Conservation (phyloP, 2,888 invertebrate species). For the Ecdyonurus torrentis region DNA sequence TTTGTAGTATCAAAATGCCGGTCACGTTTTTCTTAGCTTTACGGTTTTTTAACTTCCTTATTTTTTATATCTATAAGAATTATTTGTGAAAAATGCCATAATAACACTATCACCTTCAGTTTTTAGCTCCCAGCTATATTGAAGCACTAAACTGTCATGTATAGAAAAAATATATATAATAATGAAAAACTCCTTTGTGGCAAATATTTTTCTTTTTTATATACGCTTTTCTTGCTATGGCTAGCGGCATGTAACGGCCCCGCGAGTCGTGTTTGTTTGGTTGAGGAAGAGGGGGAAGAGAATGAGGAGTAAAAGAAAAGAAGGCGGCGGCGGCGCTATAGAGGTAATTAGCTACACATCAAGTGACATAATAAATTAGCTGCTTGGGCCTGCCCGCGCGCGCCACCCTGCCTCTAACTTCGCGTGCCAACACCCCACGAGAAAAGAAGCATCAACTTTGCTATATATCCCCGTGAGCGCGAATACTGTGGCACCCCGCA, state of each 20-base stretch:
- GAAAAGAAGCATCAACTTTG: not conserved
- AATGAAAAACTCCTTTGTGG: not conserved
- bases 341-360: constrained; percentile 15
- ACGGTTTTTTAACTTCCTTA: constrained; percentile 9
- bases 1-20: not conserved
- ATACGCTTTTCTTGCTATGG: not conserved
- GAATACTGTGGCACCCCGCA: not conserved
- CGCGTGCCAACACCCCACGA: not conserved
- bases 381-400: constrained; percentile 7
- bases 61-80: not conserved
- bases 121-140: not conserved
- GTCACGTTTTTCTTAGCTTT: constrained; percentile 8
- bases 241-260: not conserved
- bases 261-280: not conserved
- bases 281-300: not conserved
- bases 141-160: not conserved
- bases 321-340: not conserved
- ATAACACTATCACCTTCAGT: constrained; percentile 7
- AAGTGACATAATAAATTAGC: constrained; percentile 16
- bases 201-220: not conserved
- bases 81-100: constrained; percentile 11
- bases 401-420: not conserved
- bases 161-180: not conserved
- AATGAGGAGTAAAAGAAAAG: not conserved
- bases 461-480: not conserved